Evolutionary conservation across 1,140 invertebrate genomes (phyloP).

Genomic region (Neodiprion lecontei): DNA sequence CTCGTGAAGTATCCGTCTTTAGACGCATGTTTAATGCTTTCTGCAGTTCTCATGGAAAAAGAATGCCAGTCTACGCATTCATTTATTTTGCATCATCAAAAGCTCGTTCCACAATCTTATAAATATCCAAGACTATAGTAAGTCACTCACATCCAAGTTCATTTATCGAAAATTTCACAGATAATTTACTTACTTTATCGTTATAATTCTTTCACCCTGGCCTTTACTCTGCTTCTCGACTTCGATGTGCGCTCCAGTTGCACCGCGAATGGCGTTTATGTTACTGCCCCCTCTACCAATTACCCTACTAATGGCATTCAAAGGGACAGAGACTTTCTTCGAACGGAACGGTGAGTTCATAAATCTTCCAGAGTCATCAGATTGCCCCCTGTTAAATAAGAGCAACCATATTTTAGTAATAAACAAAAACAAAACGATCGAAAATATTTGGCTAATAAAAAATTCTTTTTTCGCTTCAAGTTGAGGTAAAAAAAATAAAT

Average conservation of each 20-base stretch:
- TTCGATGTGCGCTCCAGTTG: constrained; percentile 96
- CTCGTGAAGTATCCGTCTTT: no score
- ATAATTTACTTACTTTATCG: constrained; percentile 79
- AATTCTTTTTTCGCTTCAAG: neutral
- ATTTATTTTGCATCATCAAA: no score
- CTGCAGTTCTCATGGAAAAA: no score
- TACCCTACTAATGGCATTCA: constrained; percentile 93
- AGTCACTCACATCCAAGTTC: no score
- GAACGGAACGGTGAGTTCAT: constrained; percentile 63
- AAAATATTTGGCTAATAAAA: neutral
- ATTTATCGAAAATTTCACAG: neutral
- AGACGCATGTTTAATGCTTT: no score
- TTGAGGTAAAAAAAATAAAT: neutral
- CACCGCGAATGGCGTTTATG: constrained; percentile 94
- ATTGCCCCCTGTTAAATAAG: constrained; percentile 49
- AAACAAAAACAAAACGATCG: neutral
- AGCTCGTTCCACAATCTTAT: no score
- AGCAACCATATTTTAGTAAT: neutral
- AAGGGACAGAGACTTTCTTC: constrained; percentile 91
- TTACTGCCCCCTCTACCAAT: constrained; percentile 96
- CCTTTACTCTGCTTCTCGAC: constrained; percentile 96
- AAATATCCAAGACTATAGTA: neutral
- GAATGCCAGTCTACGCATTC: no score
- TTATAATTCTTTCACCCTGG: constrained; percentile 91
- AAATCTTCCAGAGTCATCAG: constrained; percentile 57